phyloP scores from a whole-genome alignment of 2,888 invertebrate species.

The Capitulum mitella region DNA sequence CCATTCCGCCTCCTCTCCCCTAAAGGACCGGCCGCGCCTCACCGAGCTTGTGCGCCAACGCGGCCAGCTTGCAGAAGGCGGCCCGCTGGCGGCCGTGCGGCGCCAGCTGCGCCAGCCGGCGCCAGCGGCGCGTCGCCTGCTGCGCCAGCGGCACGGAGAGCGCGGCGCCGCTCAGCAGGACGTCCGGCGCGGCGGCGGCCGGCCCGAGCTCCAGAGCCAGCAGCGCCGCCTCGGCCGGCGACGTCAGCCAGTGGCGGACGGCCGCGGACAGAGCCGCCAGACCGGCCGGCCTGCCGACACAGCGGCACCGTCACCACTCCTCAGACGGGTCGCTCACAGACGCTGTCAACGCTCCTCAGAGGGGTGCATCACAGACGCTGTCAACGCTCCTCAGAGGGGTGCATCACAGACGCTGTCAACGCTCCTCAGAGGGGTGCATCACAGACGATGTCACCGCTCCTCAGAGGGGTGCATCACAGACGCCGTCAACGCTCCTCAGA shows the following conservation, averaged over 20 bases:
- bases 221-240: slow-evolving; percentile 14
- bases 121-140: background rate
- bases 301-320: too few species aligned
- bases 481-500: too few species aligned
- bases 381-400: too few species aligned
- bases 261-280: slow-evolving; percentile 5
- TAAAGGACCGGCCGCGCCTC: background rate
- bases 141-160: slow-evolving; percentile 2
- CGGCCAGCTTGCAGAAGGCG: background rate
- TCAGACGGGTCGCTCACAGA: too few species aligned
- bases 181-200: slow-evolving; percentile 15
- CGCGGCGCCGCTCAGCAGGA: slow-evolving; percentile 17
- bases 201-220: background rate
- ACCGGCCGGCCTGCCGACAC: background rate
- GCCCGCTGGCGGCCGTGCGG: background rate
- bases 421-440: too few species aligned
- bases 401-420: too few species aligned
- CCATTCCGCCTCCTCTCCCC: background rate
- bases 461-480: too few species aligned
- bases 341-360: too few species aligned
- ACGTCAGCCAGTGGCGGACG: slow-evolving; percentile 9
- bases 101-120: slow-evolving; percentile 25
- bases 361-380: too few species aligned
- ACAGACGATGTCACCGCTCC: too few species aligned
- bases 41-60: background rate